phyloP scores from a whole-genome alignment of 2,888 invertebrate species.

The Lysandra bellargus region DNA sequence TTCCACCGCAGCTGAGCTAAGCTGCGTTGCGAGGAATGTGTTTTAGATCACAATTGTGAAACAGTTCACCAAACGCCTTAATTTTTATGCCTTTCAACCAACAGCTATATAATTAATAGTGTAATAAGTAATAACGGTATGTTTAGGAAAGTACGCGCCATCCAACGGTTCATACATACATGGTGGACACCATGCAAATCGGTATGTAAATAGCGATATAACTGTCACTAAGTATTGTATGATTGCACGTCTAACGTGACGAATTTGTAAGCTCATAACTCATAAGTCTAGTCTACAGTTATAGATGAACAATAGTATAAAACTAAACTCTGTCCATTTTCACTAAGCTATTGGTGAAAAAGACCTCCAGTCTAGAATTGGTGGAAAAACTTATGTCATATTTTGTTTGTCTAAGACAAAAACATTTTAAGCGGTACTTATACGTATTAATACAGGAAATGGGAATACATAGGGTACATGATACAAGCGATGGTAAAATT shows the following conservation, averaged over 20 bases:
- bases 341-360: no score
- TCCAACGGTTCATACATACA: conserved; percentile 1
- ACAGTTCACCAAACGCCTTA: background rate
- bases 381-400: no score
- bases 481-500: no score
- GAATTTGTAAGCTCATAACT: background rate
- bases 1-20: no score
- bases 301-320: background rate
- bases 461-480: no score
- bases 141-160: background rate
- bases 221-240: conserved; percentile 3
- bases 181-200: background rate
- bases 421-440: no score
- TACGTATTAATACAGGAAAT: no score
- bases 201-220: conserved; percentile 15
- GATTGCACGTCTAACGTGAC: background rate
- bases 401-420: no score
- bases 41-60: no score
- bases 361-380: no score
- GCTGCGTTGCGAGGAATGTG: no score
- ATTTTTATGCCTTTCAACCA: background rate
- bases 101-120: background rate
- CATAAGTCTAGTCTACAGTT: background rate
- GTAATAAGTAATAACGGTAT: background rate
- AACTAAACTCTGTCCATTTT: no score